Percentiles rank a stretch among this genome's conserved stretches.
Evolutionary conservation across 2,113 vertebrate species (phyloP).

Genomic region (Ailurus styani): DNA sequence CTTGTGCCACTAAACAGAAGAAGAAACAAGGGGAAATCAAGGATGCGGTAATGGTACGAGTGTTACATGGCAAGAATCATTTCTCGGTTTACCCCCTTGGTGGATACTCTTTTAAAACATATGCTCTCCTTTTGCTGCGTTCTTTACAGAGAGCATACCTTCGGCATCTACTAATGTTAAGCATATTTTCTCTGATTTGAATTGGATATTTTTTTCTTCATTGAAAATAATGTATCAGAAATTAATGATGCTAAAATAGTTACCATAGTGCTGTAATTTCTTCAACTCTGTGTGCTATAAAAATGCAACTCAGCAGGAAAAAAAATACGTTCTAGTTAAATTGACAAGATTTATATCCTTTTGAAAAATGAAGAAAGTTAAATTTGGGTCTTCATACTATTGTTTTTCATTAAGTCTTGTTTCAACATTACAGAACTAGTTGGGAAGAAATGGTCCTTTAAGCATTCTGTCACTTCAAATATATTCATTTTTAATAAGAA

Average conservation of each 20-base stretch:
- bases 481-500: constrained; percentile 38
- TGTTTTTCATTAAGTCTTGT: constrained; percentile 24
- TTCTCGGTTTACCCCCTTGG: background rate
- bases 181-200: background rate
- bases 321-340: background rate
- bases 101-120: background rate
- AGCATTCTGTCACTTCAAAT: constrained; percentile 31
- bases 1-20: background rate
- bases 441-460: constrained; percentile 33
- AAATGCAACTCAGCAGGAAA: background rate
- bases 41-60: background rate
- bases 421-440: background rate
- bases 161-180: background rate
- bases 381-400: background rate
- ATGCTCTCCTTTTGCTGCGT: background rate
- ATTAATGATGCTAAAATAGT: background rate
- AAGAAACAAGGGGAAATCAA: background rate
- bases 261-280: background rate
- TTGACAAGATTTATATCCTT: background rate
- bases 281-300: background rate
- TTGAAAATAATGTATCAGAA: background rate
- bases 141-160: background rate
- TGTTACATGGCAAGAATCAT: background rate
- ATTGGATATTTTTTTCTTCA: background rate
- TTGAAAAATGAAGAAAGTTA: background rate